Evolutionary conservation across 2,888 invertebrate species (phyloP).

Genomic region (Drosophila leonis): DNA sequence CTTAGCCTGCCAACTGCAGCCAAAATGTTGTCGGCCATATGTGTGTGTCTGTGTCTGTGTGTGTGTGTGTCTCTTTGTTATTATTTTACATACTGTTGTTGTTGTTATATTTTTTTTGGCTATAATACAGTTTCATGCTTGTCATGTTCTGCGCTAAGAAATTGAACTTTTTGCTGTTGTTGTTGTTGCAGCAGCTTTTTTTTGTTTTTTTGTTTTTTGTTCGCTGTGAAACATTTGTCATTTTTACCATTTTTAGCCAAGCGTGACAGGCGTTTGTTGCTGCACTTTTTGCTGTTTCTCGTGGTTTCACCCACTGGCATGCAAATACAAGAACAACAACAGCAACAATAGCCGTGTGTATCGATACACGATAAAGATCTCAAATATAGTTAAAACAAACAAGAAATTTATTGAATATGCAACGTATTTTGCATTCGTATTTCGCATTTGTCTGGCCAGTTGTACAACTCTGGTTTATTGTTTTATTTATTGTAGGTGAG

Average conservation of each 20-base stretch:
- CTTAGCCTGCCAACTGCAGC: conserved; percentile 24
- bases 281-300: conserved; percentile 44
- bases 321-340: conserved; percentile 63
- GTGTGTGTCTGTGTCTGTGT: conserved; percentile 9
- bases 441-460: conserved; percentile 70
- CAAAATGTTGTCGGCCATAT: conserved; percentile 17
- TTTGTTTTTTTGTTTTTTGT: conserved; percentile 43
- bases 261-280: conserved; percentile 76
- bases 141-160: conserved; percentile 77
- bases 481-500: conserved; percentile 80
- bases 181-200: conserved; percentile 17
- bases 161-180: conserved; percentile 70
- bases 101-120: conserved; percentile 35
- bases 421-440: conserved; percentile 66
- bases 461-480: conserved; percentile 73
- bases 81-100: conserved; percentile 72
- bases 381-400: conserved; percentile 81
- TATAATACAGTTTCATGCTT: conserved; percentile 66
- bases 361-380: conserved; percentile 77
- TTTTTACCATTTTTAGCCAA: conserved; percentile 81
- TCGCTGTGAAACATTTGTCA: conserved; percentile 79
- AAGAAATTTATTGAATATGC: conserved; percentile 81
- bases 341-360: conserved; percentile 38
- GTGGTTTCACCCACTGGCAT: conserved; percentile 75
- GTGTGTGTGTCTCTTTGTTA: conserved; percentile 62